These are phyloP conservation scores for Glossosoma conforme DNA, from an alignment of 1,140 invertebrate species.

Conservation along the genomic window DNA sequence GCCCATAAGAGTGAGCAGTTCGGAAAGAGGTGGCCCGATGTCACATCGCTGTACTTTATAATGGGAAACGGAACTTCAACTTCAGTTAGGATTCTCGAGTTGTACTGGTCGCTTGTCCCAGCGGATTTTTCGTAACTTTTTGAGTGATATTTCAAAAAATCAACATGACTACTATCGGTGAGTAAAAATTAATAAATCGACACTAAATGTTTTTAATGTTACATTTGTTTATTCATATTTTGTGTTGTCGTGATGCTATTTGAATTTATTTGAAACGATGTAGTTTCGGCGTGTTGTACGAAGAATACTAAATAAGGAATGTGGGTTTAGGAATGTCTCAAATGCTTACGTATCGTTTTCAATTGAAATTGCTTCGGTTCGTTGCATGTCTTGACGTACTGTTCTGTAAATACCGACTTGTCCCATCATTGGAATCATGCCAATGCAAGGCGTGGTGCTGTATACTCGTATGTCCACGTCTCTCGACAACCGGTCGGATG, in stretches of 20 bases:
- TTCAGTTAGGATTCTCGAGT: no score
- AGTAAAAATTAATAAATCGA: not conserved
- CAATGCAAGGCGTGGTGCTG: constrained; percentile 12
- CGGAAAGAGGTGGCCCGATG: no score
- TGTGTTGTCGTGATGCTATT: not conserved
- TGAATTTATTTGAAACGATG: not conserved
- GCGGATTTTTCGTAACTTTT: no score
- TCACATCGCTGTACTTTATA: no score
- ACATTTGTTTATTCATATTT: not conserved
- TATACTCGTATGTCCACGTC: no score
- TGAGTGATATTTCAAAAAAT: no score
- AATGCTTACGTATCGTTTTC: not conserved
- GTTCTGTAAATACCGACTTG: constrained; percentile 8
- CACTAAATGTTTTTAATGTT: not conserved
- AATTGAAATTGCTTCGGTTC: not conserved
- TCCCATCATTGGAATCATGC: constrained; percentile 6
- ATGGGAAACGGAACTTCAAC: no score
- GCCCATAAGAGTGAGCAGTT: no score
- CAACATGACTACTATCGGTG: constrained; percentile 12
- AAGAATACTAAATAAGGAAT: no score
- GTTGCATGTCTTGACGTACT: constrained; percentile 5
- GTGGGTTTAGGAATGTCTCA: not conserved
- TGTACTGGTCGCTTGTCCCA: no score
- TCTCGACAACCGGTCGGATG: not conserved
- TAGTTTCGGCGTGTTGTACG: not conserved